Evolutionary conservation across 2,113 vertebrate species (phyloP), one percentile per base, ranked within the genome.

Genomic region (Toxostoma redivivum): DNA sequence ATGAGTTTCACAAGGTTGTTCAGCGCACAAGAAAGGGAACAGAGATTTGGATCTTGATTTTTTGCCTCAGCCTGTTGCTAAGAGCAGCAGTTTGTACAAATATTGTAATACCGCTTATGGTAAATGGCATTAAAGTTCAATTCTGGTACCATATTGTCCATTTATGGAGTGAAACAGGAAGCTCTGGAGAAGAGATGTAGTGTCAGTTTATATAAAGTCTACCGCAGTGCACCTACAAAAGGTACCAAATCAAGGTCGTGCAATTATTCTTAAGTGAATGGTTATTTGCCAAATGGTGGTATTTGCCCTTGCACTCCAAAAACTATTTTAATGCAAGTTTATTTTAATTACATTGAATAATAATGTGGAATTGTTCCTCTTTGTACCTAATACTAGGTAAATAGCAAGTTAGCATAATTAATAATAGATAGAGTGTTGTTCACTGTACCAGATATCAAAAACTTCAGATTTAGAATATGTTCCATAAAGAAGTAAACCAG

Each of bases 21-120:
- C 44, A 66, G 16, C 27, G 40, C 0, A 2, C 6, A 0, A 58
- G 7, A 40, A 83, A 77, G 5, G 42, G 18, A 51, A 73, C 1
- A n/a, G 15, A 72, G 73, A 60, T 65, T 16, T 31, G 11, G 6
- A 56, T 80, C 10, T 54, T 66, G 7, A 27, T 58, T 81, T 84
- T 73, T 48, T 7, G 13, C 40, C 27, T 76, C 82, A 30, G 3
- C 5, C 6, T 74, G 3, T 40, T 66, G 42, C 14, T 51, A 85
- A 35, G 0, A 79, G 6, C 10, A 76, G 12, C 48, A 18, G 9
- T 80, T 79, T 82, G 20, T 74, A 37, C 15, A n/a, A 72, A 4
- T 67, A 8, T 27, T 54, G 3, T 33, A 47, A 78, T n/a, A 44
- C 1, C 10, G 81, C 8, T 51, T 21, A 51, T 1, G 21, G 6